Evolutionary conservation across 2,797 vertebrate species (phyloP).

Genomic region (Mareca penelope): DNA sequence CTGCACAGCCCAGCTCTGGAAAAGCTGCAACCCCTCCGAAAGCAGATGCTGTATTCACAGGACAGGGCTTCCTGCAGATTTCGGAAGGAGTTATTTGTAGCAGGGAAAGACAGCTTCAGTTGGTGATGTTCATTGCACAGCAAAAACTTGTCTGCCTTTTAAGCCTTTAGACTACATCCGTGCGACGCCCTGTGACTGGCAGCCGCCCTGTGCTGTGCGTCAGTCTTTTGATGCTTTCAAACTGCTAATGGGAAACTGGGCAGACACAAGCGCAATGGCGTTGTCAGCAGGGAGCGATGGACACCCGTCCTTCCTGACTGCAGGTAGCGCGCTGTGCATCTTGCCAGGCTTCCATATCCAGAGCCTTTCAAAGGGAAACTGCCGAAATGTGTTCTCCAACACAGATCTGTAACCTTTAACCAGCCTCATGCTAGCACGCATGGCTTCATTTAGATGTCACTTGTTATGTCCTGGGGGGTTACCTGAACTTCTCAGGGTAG

Average conservation of each 20-base stretch:
- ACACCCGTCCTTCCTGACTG: background rate
- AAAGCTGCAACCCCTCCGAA: background rate
- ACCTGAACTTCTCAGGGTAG: background rate
- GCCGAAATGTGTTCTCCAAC: background rate
- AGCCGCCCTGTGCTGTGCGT: rapidly evolving
- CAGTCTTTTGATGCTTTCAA: background rate
- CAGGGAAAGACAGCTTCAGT: background rate
- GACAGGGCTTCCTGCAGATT: background rate
- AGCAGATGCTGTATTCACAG: background rate
- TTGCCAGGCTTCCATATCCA: background rate
- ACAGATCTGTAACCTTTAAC: background rate
- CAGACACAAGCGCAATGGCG: background rate
- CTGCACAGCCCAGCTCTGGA: background rate
- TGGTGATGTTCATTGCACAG: rapidly evolving
- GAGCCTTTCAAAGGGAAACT: background rate
- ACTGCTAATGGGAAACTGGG: rapidly evolving
- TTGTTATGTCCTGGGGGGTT: background rate
- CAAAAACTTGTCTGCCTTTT: background rate
- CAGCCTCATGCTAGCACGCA: background rate
- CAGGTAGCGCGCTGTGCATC: rapidly evolving
- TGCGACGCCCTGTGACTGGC: rapidly evolving
- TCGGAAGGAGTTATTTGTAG: background rate
- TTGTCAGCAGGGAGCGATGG: rapidly evolving
- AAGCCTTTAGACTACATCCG: rapidly evolving
- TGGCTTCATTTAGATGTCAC: background rate